Evolutionary conservation across 2,113 vertebrate species (phyloP).

Genomic region (Solenodon paradoxus): DNA sequence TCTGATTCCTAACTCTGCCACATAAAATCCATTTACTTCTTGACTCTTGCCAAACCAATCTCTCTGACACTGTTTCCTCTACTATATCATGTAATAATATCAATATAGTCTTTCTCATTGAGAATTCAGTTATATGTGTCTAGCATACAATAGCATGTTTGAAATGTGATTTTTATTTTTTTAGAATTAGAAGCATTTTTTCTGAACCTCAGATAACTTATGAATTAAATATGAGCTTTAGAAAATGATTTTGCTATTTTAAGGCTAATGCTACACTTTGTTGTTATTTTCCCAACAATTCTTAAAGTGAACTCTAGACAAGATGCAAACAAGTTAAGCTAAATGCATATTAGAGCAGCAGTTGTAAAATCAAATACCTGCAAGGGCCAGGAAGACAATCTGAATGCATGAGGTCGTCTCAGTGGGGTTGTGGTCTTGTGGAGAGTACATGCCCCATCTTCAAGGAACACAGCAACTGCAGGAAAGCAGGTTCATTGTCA

Average conservation of each 20-base stretch:
- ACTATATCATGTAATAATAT: not conserved
- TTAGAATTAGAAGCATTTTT: not conserved
- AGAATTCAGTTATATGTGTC: not conserved
- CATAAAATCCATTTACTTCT: not conserved
- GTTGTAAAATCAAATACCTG: not conserved
- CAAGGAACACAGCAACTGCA: not conserved
- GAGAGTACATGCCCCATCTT: rapidly evolving
- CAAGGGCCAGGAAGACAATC: not conserved
- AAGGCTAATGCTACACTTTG: not conserved
- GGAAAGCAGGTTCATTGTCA: not conserved
- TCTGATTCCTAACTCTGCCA: not conserved
- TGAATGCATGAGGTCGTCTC: not conserved
- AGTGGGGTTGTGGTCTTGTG: too few relatives aligned
- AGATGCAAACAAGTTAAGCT: not conserved
- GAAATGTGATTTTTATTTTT: not conserved
- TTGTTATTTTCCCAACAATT: not conserved
- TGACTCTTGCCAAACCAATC: not conserved
- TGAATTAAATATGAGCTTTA: not conserved
- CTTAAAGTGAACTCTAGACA: not conserved
- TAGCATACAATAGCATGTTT: not conserved
- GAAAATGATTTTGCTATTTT: not conserved
- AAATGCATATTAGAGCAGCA: not conserved
- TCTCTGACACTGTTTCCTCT: not conserved
- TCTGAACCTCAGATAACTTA: too few relatives aligned
- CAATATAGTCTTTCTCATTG: not conserved